These are phyloP conservation scores for Lagopus muta DNA, from an alignment of 2,113 vertebrate genomes.

Conservation along the genomic window DNA sequence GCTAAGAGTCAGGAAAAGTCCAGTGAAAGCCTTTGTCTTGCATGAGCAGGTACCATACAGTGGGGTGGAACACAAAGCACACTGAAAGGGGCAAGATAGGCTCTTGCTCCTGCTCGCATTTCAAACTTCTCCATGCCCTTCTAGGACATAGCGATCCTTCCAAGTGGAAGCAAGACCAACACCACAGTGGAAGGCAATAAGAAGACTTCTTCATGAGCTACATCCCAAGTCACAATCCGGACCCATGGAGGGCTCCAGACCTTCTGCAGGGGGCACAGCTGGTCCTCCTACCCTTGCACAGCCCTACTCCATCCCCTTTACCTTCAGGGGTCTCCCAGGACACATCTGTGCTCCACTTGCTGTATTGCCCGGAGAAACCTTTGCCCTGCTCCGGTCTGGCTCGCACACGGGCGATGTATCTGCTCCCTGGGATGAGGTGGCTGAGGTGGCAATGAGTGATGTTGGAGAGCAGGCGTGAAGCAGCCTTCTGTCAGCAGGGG, in stretches of 20 bases:
- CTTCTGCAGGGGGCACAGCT: neutral
- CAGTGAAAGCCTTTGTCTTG: neutral
- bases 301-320: neutral
- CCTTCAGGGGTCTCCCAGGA: slow-evolving; percentile 70
- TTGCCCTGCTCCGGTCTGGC: neutral
- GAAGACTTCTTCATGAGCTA: neutral
- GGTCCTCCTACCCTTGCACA: rapidly evolving
- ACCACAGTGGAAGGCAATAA: neutral
- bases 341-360: slow-evolving; percentile 66
- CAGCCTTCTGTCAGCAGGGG: slow-evolving; percentile 45
- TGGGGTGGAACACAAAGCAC: neutral
- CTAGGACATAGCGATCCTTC: neutral
- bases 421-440: slow-evolving; percentile 58
- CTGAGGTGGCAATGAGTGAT: neutral
- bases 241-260: neutral
- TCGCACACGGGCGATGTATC: slow-evolving; percentile 71
- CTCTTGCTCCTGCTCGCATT: neutral
- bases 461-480: neutral
- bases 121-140: neutral
- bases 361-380: slow-evolving; percentile 35
- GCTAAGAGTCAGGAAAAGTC: neutral
- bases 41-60: neutral
- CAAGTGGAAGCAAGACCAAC: neutral
- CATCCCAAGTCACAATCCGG: too few relatives aligned
- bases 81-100: neutral